Evolutionary conservation across 2,797 vertebrate genomes (phyloP), one percentile per base, ranked within the genome.

Genomic region (Melopsittacus undulatus): DNA sequence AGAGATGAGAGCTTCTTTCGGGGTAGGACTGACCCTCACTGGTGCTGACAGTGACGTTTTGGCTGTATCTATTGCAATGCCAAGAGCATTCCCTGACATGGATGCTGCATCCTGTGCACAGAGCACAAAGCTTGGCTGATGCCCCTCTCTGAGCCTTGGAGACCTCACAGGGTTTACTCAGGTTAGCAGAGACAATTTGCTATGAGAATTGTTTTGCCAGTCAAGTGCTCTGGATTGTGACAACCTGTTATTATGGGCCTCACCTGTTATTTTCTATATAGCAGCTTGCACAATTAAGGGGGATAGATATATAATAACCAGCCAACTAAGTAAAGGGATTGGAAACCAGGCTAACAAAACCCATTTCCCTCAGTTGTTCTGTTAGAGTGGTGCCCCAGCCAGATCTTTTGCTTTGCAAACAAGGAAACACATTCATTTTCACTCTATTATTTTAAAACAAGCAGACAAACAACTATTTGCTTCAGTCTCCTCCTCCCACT

Each of bases 211-310:
- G 11, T 80, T 91, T 83, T 86, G 70, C 57, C 81, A 92, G 75
- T 38, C 0, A 19, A 94, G 86, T 38, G 90, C 80, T 84, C 57
- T 92, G 83, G 57, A 3, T 49, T 84, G 87, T 40, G 86, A 82
- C 75, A 95, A 15, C 86, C 84, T 77, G 52, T 92, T 85, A 87
- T 93, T 91, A 86, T 0, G 0, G 62, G 36, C 5, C 29, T 87
- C 78, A 87, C 91, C 89, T 92, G 92, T 70, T 91, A 88, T 95
- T 95, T 95, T 94, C 87, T 80, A 12, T 51, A 83, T 43, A 77
- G 86, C 81, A 90, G 85, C 74, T 54, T 89, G 92, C 86, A 77
- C 85, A 94, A 83, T 94, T 96, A 94, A 84, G 73, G 78, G 75
- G 87, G 46, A 76, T 67, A 86, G 91, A 38, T 26, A 70, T 68